Conservation (phyloP, 2,888 invertebrate species). For the Caenorhabditis sulstoni region DNA sequence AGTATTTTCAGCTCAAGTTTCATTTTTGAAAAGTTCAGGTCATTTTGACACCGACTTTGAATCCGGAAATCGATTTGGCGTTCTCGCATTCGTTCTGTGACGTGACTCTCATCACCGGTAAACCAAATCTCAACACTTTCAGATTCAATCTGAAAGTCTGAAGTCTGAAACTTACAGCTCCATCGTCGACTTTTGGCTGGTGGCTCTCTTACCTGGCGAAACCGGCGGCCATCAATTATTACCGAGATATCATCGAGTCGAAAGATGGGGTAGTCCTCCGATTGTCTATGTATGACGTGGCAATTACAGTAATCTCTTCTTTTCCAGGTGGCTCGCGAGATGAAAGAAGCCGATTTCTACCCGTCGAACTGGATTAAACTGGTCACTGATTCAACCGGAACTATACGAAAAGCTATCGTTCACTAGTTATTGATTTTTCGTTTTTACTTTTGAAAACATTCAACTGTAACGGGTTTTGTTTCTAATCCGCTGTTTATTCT, state of each 20-base stretch:
- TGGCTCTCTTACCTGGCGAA: constrained; percentile 64
- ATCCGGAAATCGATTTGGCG: constrained; percentile 59
- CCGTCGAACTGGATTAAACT: constrained; percentile 57
- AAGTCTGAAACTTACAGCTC: constrained; percentile 26
- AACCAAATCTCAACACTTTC: background rate
- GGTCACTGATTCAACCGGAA: constrained; percentile 3
- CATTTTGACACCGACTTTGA: constrained; percentile 53
- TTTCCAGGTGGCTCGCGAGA: constrained; percentile 52
- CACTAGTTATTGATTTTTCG: background rate
- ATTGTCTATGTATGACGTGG: no score
- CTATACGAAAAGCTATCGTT: constrained; percentile 1
- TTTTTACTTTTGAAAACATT: constrained; percentile 1
- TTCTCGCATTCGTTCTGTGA: constrained; percentile 59
- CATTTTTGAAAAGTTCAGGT: constrained; percentile 1
- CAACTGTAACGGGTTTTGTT: background rate
- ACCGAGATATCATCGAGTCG: constrained; percentile 59
- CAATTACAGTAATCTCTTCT: constrained; percentile 18
- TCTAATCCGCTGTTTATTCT: constrained; percentile 10
- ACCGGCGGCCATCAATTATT: constrained; percentile 39
- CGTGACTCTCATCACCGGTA: constrained; percentile 61
- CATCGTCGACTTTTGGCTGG: constrained; percentile 65
- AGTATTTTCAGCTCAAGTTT: background rate
- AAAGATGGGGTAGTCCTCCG: constrained; percentile 42
- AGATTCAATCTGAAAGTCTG: background rate
- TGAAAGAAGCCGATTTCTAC: constrained; percentile 57